Percentiles rank a stretch among this genome's conserved stretches.
Evolutionary conservation across 2,113 vertebrate genomes (phyloP).

Genomic region (Chloropsis hardwickii): DNA sequence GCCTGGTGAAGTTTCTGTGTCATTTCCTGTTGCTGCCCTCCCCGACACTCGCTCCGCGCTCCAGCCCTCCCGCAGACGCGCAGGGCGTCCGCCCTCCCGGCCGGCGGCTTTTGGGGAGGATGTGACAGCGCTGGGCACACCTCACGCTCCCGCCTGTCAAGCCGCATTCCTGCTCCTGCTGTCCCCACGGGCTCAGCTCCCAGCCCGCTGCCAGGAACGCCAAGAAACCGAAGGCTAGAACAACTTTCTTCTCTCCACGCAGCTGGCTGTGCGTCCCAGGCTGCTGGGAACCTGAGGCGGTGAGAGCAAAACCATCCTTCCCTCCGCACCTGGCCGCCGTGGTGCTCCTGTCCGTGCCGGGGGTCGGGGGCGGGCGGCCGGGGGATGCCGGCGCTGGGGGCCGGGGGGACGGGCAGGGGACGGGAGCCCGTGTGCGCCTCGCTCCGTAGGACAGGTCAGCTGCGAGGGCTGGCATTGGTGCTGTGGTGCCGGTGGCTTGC

Average conservation of each 20-base stretch:
- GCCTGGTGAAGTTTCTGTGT: slow-evolving; percentile 73
- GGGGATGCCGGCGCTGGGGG: not conserved
- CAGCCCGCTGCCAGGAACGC: not conserved
- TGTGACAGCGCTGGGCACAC: slow-evolving; percentile 4
- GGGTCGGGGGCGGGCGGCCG: not conserved
- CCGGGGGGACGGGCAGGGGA: not conserved
- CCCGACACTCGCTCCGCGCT: slow-evolving; percentile 43
- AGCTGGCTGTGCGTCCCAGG: not conserved
- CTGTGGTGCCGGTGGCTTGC: not conserved
- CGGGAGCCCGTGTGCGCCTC: not conserved
- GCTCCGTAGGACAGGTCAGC: not conserved
- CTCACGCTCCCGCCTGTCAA: slow-evolving; percentile 66
- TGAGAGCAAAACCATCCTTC: not conserved
- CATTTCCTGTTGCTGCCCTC: slow-evolving; percentile 76
- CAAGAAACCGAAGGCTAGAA: not conserved
- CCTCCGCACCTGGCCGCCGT: not conserved
- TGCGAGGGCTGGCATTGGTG: not conserved
- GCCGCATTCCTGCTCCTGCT: slow-evolving; percentile 35
- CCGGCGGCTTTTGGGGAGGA: slow-evolving; percentile 1
- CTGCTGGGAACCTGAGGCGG: not conserved
- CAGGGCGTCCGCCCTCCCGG: not conserved
- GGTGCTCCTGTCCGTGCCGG: not conserved
- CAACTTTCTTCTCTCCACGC: not conserved
- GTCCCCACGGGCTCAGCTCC: not conserved
- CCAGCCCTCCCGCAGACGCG: slow-evolving; percentile 2